Percentiles rank a stretch among this genome's conserved stretches.
phyloP scores from a whole-genome alignment of 2,797 vertebrate genomes.

The Mormyrops boulengeri region DNA sequence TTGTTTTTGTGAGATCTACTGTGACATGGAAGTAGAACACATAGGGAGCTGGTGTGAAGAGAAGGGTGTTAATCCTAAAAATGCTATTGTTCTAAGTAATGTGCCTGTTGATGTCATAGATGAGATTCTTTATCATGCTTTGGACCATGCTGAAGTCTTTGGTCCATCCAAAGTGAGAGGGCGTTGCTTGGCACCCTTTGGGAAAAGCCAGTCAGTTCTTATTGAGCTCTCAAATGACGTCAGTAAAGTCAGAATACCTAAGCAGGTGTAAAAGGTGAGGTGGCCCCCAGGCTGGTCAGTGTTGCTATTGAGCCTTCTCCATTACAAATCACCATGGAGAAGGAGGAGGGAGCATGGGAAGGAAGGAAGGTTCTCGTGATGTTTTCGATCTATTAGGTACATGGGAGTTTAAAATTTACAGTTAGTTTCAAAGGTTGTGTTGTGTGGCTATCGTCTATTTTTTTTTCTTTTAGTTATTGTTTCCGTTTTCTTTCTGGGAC shows the following conservation, averaged over 20 bases:
- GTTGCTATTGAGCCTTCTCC: background rate
- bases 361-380: no score
- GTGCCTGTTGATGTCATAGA: background rate
- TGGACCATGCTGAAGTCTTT: background rate
- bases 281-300: background rate
- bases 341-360: no score
- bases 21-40: background rate
- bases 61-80: background rate
- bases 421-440: no score
- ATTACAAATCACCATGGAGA: background rate
- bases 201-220: background rate
- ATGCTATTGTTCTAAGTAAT: constrained; percentile 12
- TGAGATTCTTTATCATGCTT: background rate
- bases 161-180: background rate
- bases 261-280: background rate
- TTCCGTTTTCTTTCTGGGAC: no score
- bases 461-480: background rate
- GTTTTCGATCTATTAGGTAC: no score
- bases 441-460: no score
- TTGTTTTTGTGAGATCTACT: background rate
- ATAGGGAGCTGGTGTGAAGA: background rate
- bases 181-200: background rate
- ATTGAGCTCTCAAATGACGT: background rate
- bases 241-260: background rate
- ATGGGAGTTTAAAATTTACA: no score